Conservation (phyloP, 1,140 invertebrate species). For the Galendromus occidentalis region DNA sequence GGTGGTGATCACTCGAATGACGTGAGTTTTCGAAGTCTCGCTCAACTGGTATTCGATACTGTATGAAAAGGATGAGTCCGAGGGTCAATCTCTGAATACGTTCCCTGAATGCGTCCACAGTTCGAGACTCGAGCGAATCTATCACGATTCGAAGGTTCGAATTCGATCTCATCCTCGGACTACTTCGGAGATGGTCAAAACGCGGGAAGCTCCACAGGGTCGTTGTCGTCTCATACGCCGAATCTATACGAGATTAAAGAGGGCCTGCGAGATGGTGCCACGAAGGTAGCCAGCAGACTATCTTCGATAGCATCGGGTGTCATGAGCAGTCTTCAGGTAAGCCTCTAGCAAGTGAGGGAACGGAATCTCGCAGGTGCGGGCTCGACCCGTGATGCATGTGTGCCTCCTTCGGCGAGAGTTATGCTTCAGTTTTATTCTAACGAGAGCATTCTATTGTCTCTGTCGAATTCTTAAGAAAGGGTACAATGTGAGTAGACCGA, state of each 20-base stretch:
- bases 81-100: neutral
- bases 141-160: conserved; percentile 62
- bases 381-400: too few species aligned
- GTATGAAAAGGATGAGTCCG: neutral
- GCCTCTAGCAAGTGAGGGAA: too few species aligned
- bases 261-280: conserved; percentile 82
- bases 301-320: conserved; percentile 83
- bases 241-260: conserved; percentile 89
- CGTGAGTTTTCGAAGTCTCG: conserved; percentile 25
- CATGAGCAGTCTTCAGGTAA: conserved; percentile 32
- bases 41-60: conserved; percentile 5
- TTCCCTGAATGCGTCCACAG: conserved; percentile 27
- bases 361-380: too few species aligned
- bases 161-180: conserved; percentile 82
- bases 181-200: conserved; percentile 49
- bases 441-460: neutral
- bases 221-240: conserved; percentile 34
- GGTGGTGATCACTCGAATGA: conserved; percentile 47
- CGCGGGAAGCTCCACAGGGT: conserved; percentile 12
- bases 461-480: neutral
- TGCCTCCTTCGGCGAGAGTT: too few species aligned
- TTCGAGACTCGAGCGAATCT: conserved; percentile 45
- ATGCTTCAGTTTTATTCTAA: neutral
- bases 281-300: conserved; percentile 80
- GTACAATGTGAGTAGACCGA: neutral